phyloP scores from a whole-genome alignment of 2,888 invertebrate species.

The Linyphia triangularis region DNA sequence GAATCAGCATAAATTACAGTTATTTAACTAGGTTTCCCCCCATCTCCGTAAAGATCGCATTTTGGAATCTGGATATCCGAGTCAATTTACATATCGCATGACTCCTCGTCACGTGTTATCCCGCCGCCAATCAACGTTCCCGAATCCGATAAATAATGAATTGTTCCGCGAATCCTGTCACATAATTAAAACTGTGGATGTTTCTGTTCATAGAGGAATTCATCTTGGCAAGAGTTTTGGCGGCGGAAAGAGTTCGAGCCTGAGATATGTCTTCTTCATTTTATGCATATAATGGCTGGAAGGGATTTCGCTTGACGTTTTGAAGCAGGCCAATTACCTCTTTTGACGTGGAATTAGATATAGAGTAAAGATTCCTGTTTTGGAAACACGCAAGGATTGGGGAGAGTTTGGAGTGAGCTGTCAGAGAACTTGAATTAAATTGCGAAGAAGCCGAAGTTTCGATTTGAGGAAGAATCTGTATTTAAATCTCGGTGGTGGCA shows the following conservation, averaged over 20 bases:
- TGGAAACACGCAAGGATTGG: neutral
- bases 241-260: neutral
- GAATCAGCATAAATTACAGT: slow-evolving; percentile 28
- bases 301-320: neutral
- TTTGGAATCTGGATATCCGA: slow-evolving; percentile 24
- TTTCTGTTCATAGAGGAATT: neutral
- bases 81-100: slow-evolving; percentile 58
- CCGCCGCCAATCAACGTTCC: slow-evolving; percentile 47
- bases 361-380: neutral
- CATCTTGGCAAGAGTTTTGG: neutral
- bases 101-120: slow-evolving; percentile 40
- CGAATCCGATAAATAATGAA: slow-evolving; percentile 46
- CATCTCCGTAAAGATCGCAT: slow-evolving; percentile 6
- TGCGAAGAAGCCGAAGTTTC: neutral
- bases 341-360: slow-evolving; percentile 1
- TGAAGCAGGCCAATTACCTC: neutral
- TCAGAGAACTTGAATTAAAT: neutral
- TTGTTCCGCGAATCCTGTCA: slow-evolving; percentile 38
- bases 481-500: neutral
- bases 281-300: neutral
- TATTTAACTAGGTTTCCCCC: neutral
- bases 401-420: neutral
- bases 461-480: neutral
- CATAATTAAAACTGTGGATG: slow-evolving; percentile 57
- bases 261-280: neutral